Percentiles rank a stretch among this genome's conserved stretches.
Conservation (phyloP, 2,888 invertebrate species). For the Oeneis ivallda region DNA sequence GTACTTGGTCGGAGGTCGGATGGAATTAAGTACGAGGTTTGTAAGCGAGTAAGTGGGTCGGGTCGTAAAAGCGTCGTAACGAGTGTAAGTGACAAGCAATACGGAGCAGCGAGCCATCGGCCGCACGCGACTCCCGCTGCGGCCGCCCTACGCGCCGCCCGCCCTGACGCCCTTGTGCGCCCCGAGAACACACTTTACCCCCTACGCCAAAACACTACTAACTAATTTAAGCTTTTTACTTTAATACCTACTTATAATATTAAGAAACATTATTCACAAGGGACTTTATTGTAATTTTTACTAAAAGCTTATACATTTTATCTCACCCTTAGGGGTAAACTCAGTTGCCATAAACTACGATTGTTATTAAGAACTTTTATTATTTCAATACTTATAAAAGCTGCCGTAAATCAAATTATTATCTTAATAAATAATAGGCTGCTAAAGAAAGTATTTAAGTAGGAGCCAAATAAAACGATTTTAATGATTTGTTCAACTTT, state of each 20-base stretch:
- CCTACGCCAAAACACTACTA: slow-evolving; percentile 28
- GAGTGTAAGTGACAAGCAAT: slow-evolving; percentile 55
- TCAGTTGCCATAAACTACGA: not conserved
- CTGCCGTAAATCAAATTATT: too few relatives aligned
- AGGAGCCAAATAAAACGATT: too few relatives aligned
- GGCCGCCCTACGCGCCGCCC: slow-evolving; percentile 41
- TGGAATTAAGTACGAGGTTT: slow-evolving; percentile 67
- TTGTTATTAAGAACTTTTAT: not conserved
- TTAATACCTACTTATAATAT: not conserved
- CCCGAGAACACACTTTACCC: slow-evolving; percentile 23
- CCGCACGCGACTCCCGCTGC: slow-evolving; percentile 62
- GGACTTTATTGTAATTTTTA: not conserved
- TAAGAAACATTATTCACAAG: not conserved
- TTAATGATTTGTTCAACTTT: too few relatives aligned
- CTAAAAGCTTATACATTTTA: not conserved
- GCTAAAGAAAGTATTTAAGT: too few relatives aligned
- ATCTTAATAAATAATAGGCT: too few relatives aligned
- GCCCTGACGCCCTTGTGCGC: slow-evolving; percentile 26
- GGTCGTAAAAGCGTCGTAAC: slow-evolving; percentile 64
- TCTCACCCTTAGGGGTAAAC: not conserved
- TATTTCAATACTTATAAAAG: not conserved
- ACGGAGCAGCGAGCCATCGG: slow-evolving; percentile 55
- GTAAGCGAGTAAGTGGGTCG: slow-evolving; percentile 57
- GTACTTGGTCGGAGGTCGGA: slow-evolving; percentile 52
- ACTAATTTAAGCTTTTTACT: slow-evolving; percentile 31